Base-by-base conservation (phyloP, 2,797 vertebrate genomes). In the Myotis daubentonii region DNA sequence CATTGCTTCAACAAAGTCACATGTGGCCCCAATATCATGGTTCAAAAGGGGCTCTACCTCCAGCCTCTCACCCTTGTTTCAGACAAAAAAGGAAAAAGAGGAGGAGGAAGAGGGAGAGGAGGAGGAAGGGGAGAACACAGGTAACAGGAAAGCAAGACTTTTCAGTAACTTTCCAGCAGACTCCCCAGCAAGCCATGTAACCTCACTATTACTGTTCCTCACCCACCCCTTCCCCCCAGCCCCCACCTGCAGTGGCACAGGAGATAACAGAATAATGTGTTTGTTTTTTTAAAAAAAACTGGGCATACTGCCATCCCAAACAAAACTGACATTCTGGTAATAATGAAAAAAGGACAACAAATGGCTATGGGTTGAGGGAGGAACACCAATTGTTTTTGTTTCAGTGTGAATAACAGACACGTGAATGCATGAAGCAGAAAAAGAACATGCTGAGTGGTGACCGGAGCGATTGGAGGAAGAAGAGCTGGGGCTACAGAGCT, bases 261-360 rank as follows among this genome's bases (percentile, higher is more conserved):
- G 1, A 79, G 75, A 79, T 20, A 49, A 47, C 53, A 38, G 3
- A 74, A 4, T 44, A 33, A 70, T 68, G 55, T 87, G 47, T 74
- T 91, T 74, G 16, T 68, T 83, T 83, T 83, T 49, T 25, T 22
- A 16, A 51, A 60, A 36, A 51, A 60, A 87, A 81, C 41, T 72
- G 75, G 25, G 74, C 36, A 78, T 62, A 47, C 20, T 62, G 55
- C 55, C 62, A 82, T 81, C 51, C 22, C 60, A 47, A 93, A 83
- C 8, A 94, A 72, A 89, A 80, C 25, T 11, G 22, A 95, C 36
- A 17, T 41, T 93, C 87, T 74, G 44, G 62, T 60, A 90, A 93
- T 66, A 91, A 96, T 8, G 41, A 81, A 82, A 60, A 91, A 49
- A 44, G 83, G 84, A 78, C n/a, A 68, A 36, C 0, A 4, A 71